Conservation (phyloP, 2,888 invertebrate species). For the Zygaena filipendulae region DNA sequence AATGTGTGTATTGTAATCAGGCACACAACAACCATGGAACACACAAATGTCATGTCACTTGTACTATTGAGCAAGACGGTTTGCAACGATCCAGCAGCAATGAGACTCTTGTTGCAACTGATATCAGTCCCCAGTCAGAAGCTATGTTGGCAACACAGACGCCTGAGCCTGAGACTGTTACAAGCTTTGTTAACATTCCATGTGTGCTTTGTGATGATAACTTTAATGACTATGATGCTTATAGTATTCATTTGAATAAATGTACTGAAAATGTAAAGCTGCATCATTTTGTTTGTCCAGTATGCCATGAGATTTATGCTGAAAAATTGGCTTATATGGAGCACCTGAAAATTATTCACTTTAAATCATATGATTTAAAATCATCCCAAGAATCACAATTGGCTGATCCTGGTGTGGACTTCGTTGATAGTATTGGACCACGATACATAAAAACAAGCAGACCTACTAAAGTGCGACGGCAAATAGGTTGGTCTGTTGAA, state of each 20-base stretch:
- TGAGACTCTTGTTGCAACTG: slow-evolving; percentile 53
- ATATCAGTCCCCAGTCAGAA: slow-evolving; percentile 24
- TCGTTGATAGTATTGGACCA: slow-evolving; percentile 54
- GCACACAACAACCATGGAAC: slow-evolving; percentile 43
- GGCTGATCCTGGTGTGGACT: slow-evolving; percentile 36
- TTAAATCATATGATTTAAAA: no score
- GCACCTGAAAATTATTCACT: slow-evolving; percentile 44
- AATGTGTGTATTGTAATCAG: slow-evolving; percentile 54
- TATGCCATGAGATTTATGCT: slow-evolving; percentile 55
- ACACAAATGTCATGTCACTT: slow-evolving; percentile 49
- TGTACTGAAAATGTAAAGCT: slow-evolving; percentile 59
- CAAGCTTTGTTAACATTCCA: slow-evolving; percentile 31
- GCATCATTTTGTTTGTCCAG: slow-evolving; percentile 53
- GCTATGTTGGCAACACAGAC: slow-evolving; percentile 16
- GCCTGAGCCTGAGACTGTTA: slow-evolving; percentile 10
- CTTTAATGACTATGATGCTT: slow-evolving; percentile 45
- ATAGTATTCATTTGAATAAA: slow-evolving; percentile 48
- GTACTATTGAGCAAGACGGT: slow-evolving; percentile 50
- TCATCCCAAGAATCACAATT: slow-evolving; percentile 20
- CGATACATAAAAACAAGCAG: slow-evolving; percentile 43
- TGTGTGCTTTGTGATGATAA: slow-evolving; percentile 56
- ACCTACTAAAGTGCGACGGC: slow-evolving; percentile 47
- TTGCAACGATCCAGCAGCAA: slow-evolving; percentile 47
- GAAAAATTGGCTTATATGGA: slow-evolving; percentile 44
- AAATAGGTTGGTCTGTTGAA: slow-evolving; percentile 62